phyloP scores from a whole-genome alignment of 2,113 vertebrate genomes.

The Seriola rivoliana region DNA sequence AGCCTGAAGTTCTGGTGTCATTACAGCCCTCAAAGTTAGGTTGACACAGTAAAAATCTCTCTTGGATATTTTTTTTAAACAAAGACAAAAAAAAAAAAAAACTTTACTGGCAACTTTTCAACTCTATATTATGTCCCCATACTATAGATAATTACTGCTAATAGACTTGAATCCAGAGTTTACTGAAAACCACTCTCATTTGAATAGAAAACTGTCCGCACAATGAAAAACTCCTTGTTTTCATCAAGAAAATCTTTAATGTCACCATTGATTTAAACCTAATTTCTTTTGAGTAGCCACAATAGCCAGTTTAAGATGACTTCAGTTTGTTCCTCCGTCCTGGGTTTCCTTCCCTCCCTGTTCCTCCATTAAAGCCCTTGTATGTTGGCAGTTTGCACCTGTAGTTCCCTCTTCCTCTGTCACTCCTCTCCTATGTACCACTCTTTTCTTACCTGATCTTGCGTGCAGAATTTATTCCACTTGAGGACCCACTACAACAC shows the following conservation, averaged over 20 bases:
- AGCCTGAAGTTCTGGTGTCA: no score
- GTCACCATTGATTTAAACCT: neutral
- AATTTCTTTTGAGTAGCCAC: neutral
- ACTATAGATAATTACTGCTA: neutral
- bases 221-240: neutral
- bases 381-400: slow-evolving; percentile 48
- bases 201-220: neutral
- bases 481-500: slow-evolving; percentile 38
- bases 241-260: neutral
- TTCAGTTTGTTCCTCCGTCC: neutral
- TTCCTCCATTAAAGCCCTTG: neutral
- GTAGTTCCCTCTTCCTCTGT: slow-evolving; percentile 23
- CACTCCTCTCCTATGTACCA: slow-evolving; percentile 25
- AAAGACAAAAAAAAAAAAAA: neutral
- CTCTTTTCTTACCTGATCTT: slow-evolving; percentile 31
- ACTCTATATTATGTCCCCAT: neutral
- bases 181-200: neutral
- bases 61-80: neutral
- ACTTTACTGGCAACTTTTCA: neutral
- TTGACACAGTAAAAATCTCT: neutral
- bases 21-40: neutral
- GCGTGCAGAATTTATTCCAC: slow-evolving; percentile 66
- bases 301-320: neutral
- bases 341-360: slow-evolving; percentile 3
- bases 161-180: neutral